phyloP scores from a whole-genome alignment of 2,797 vertebrate species.

The Tolypeutes matacus region DNA sequence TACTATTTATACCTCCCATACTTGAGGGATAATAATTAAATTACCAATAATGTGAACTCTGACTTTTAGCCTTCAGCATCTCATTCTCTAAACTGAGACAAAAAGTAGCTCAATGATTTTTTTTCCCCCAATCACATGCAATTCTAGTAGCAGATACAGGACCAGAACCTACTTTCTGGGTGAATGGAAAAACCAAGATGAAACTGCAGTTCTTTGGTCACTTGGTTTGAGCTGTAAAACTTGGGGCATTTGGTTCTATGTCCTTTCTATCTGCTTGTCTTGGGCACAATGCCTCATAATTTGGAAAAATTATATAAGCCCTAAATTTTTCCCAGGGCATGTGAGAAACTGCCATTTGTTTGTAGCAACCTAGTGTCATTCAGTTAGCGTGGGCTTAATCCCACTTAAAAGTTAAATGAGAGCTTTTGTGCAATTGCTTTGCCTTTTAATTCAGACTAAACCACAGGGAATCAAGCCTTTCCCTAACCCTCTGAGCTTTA shows the following conservation, averaged over 20 bases:
- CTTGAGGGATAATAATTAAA: neutral
- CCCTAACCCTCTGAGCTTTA: neutral
- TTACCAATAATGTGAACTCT: neutral
- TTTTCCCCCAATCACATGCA: neutral
- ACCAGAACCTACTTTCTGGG: neutral
- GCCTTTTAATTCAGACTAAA: constrained; percentile 62
- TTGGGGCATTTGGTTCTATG: neutral
- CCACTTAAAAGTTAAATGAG: constrained; percentile 64
- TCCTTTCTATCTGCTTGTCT: constrained; percentile 9
- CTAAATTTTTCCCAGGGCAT: constrained; percentile 4
- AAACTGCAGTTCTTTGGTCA: neutral
- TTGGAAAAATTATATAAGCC: constrained; percentile 61
- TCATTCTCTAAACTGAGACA: neutral
- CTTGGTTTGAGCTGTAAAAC: neutral
- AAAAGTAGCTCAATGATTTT: neutral
- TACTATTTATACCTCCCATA: neutral
- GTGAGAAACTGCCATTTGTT: constrained; percentile 65
- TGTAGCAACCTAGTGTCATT: constrained; percentile 38
- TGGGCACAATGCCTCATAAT: constrained; percentile 26
- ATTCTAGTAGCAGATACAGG: neutral
- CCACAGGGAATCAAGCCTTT: constrained; percentile 54
- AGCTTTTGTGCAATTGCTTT: constrained; percentile 64
- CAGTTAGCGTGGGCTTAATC: constrained; percentile 60
- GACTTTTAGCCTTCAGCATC: neutral
- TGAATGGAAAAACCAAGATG: neutral